phyloP scores from a whole-genome alignment of 2,888 invertebrate species.

The Palloptera scutellata region DNA sequence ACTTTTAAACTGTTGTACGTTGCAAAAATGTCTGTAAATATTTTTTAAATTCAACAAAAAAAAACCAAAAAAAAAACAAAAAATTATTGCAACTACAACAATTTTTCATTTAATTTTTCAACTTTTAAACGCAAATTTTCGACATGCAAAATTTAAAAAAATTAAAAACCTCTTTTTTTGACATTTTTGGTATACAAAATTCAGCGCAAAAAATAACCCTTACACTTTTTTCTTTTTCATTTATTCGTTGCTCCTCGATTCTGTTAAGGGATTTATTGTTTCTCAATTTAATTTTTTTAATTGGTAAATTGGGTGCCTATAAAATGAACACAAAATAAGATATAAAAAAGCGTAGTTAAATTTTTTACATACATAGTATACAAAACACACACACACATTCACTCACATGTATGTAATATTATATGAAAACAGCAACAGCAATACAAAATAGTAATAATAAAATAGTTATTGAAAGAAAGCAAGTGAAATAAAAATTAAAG shows the following conservation, averaged over 20 bases:
- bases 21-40: constrained; percentile 7
- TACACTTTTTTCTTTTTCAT: not conserved
- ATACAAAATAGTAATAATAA: constrained; percentile 37
- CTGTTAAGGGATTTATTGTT: not conserved
- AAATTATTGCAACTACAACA: constrained; percentile 18
- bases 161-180: constrained; percentile 26
- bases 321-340: constrained; percentile 41
- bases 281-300: constrained; percentile 41
- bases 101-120: constrained; percentile 31
- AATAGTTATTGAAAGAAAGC: constrained; percentile 32
- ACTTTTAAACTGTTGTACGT: constrained; percentile 42
- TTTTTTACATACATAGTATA: constrained; percentile 49
- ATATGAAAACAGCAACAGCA: not conserved
- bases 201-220: constrained; percentile 12
- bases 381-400: not conserved
- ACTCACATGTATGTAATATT: too few relatives aligned
- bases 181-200: constrained; percentile 42
- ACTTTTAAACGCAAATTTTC: constrained; percentile 17
- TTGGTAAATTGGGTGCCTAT: constrained; percentile 64
- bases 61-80: constrained; percentile 2
- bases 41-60: constrained; percentile 10
- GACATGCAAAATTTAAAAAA: constrained; percentile 39
- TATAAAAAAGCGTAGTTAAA: constrained; percentile 55
- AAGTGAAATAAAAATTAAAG: constrained; percentile 30
- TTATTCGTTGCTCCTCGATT: not conserved